These are phyloP conservation scores for Bombus difficillimus DNA, from an alignment of 1,140 invertebrate species.

Conservation along the genomic window DNA sequence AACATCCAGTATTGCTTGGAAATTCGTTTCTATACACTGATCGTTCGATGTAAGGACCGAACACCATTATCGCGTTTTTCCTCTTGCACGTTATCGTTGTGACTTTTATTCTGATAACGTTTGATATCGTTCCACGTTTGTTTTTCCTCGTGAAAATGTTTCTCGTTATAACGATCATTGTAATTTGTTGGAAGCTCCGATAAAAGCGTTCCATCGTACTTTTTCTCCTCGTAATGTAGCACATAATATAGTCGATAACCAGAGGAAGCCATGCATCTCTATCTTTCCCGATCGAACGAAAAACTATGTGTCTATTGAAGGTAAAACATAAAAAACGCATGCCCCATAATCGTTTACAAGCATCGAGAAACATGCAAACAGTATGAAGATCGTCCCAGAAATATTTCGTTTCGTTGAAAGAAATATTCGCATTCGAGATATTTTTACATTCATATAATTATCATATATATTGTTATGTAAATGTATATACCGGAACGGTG, in stretches of 20 bases:
- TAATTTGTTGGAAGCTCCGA: background rate
- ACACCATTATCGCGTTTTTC: background rate
- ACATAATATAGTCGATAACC: background rate
- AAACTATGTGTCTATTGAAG: background rate
- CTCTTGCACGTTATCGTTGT: background rate
- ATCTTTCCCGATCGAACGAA: background rate
- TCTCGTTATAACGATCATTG: slow-evolving; percentile 8
- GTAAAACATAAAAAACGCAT: slow-evolving; percentile 5
- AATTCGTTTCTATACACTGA: background rate
- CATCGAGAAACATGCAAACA: slow-evolving; percentile 57
- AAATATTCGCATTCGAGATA: background rate
- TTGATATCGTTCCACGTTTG: background rate
- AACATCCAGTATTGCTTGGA: background rate
- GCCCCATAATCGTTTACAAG: slow-evolving; percentile 8
- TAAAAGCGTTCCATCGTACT: slow-evolving; percentile 8
- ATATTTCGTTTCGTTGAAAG: slow-evolving; percentile 39
- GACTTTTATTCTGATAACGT: background rate
- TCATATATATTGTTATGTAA: slow-evolving; percentile 10
- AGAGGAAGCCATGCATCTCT: slow-evolving; percentile 30
- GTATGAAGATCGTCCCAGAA: slow-evolving; percentile 80
- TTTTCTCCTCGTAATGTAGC: background rate
- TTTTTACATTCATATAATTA: background rate
- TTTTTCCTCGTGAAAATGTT: no score
- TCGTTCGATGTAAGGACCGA: slow-evolving; percentile 6
- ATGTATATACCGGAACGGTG: slow-evolving; percentile 49